phyloP scores from a whole-genome alignment of 2,797 vertebrate genomes.

The Hydrocynus forskahlii region DNA sequence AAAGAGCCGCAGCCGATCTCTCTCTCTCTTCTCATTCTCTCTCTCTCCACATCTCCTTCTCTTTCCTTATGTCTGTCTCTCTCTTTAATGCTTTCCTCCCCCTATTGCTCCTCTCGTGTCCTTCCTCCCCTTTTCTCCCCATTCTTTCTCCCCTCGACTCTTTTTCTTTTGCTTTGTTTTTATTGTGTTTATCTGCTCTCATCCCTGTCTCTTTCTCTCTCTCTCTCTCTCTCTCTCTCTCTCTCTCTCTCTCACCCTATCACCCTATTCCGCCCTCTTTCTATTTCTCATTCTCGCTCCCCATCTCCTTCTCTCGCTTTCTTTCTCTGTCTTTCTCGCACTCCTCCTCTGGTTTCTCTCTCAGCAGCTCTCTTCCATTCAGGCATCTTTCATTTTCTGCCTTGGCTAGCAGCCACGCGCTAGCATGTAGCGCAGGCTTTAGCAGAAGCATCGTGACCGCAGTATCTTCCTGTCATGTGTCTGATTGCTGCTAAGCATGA shows the following conservation, averaged over 20 bases:
- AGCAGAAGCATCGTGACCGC: slow-evolving; percentile 37
- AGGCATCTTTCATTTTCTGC: slow-evolving; percentile 55
- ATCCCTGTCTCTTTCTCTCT: neutral
- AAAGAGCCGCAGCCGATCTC: slow-evolving; percentile 52
- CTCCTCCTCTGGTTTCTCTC: neutral
- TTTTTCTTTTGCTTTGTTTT: too few species aligned
- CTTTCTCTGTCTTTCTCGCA: neutral
- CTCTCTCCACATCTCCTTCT: neutral
- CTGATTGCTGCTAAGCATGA: slow-evolving; percentile 60
- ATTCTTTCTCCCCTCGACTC: too few species aligned
- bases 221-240: neutral
- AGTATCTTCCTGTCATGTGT: slow-evolving; percentile 57
- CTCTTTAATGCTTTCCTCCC: too few species aligned
- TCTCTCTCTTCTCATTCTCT: neutral
- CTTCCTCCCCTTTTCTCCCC: neutral
- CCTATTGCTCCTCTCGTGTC: too few species aligned
- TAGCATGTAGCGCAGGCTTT: slow-evolving; percentile 44
- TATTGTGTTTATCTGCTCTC: too few species aligned
- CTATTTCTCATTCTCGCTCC: neutral
- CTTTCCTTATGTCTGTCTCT: neutral
- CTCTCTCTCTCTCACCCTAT: neutral
- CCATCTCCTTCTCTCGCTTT: neutral
- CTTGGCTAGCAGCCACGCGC: slow-evolving; percentile 44
- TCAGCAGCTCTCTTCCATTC: slow-evolving; percentile 25
- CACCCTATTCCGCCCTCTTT: neutral